These are phyloP conservation scores for Colinus virginianus DNA, from an alignment of 2,113 vertebrate species.

Conservation along the genomic window DNA sequence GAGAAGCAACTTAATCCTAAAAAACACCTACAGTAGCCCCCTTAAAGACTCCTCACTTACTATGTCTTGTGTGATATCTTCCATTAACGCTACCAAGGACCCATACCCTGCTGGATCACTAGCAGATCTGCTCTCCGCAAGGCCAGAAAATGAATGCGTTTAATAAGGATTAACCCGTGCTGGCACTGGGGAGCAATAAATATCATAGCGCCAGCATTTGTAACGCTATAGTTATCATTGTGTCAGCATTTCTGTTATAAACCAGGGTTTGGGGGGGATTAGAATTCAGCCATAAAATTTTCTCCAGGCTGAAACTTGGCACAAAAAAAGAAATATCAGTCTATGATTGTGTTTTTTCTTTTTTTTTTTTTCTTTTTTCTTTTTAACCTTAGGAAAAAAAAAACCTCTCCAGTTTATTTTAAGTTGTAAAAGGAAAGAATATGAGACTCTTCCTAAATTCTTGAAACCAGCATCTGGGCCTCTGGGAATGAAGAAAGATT, in stretches of 20 bases:
- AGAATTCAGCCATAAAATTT: constrained; percentile 80
- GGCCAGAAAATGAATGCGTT: constrained; percentile 72
- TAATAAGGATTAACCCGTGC: constrained; percentile 76
- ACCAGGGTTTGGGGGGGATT: constrained; percentile 79
- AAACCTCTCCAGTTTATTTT: constrained; percentile 19
- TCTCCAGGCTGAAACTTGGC: constrained; percentile 80
- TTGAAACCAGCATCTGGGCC: background rate
- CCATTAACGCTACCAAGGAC: constrained; percentile 5
- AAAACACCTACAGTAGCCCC: constrained; percentile 28
- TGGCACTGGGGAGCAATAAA: constrained; percentile 79
- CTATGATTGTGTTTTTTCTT: background rate
- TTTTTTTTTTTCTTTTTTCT: background rate
- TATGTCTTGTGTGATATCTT: constrained; percentile 33
- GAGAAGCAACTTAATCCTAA: constrained; percentile 41
- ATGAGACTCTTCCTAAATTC: constrained; percentile 52
- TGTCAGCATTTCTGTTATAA: constrained; percentile 82
- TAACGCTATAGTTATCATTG: constrained; percentile 72
- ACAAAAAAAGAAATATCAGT: constrained; percentile 72
- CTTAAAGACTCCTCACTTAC: constrained; percentile 21
- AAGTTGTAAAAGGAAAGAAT: constrained; percentile 65
- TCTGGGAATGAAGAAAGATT: constrained; percentile 32
- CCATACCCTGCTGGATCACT: constrained; percentile 33
- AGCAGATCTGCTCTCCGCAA: constrained; percentile 53
- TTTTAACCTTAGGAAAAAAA: background rate
- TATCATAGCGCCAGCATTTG: constrained; percentile 62